phyloP scores from a whole-genome alignment of 2,113 vertebrate species.

The Varanus salvator region DNA sequence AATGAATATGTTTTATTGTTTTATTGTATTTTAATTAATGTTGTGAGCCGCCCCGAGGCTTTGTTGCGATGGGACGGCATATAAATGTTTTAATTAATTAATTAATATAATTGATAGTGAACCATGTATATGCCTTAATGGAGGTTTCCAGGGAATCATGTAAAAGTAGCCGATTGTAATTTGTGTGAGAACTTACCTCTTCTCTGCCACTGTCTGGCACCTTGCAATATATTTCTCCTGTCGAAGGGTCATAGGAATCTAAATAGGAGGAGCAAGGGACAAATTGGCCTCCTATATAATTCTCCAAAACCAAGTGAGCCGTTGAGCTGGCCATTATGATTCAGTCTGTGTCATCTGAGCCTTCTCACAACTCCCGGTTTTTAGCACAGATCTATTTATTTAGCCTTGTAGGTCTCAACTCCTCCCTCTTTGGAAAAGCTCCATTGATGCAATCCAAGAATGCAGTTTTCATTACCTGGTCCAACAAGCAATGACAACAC shows the following conservation, averaged over 20 bases:
- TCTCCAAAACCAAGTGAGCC: slow-evolving; percentile 84
- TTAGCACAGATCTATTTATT: neutral
- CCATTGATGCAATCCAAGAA: neutral
- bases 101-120: neutral
- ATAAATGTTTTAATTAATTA: no score
- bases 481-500: neutral
- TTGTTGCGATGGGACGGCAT: no score
- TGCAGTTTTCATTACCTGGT: neutral
- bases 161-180: neutral
- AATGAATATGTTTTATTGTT: no score
- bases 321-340: slow-evolving; percentile 65
- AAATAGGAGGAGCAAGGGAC: slow-evolving; percentile 82
- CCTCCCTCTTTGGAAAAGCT: slow-evolving; percentile 46
- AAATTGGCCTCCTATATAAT: slow-evolving; percentile 92
- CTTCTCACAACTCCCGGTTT: slow-evolving; percentile 4
- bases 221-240: slow-evolving; percentile 88
- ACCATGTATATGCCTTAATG: neutral
- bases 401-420: slow-evolving; percentile 18
- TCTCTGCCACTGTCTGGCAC: slow-evolving; percentile 90
- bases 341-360: slow-evolving; percentile 36
- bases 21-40: no score
- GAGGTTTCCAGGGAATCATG: neutral
- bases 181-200: slow-evolving; percentile 83
- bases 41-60: no score
- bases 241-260: slow-evolving; percentile 91